A percentile compares a stretch with the other conserved stretches of the same genome.
Conservation (phyloP, 1,140 invertebrate species). For the Zaprionus africanus region DNA sequence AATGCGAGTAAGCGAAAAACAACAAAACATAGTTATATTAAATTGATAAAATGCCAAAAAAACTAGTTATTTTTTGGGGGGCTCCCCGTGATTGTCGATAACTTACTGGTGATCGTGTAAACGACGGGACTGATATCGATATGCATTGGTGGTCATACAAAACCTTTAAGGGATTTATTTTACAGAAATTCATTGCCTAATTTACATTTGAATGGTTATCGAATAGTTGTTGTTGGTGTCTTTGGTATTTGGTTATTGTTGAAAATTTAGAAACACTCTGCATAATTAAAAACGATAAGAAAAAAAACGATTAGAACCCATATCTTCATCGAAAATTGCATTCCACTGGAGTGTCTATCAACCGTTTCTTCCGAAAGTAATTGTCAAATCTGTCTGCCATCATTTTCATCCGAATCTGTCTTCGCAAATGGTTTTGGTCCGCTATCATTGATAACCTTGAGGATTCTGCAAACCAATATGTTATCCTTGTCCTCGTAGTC, state of each 20-base stretch:
- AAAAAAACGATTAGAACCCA: not conserved
- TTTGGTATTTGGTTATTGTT: not conserved
- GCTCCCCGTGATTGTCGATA: too few relatives aligned
- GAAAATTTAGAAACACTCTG: not conserved
- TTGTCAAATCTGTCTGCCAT: not conserved
- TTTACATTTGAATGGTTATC: not conserved
- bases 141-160: not conserved
- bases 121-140: not conserved
- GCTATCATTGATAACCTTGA: slow-evolving; percentile 7
- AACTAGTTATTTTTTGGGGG: not conserved
- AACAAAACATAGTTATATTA: slow-evolving; percentile 45
- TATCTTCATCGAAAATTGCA: not conserved
- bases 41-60: slow-evolving; percentile 6
- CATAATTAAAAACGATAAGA: not conserved
- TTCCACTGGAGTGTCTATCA: too few relatives aligned
- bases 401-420: not conserved
- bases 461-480: not conserved
- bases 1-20: slow-evolving; percentile 34
- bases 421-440: not conserved
- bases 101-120: not conserved
- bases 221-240: not conserved
- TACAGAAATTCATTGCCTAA: not conserved
- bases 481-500: not conserved
- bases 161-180: not conserved
- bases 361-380: not conserved